Evolutionary conservation across 2,888 invertebrate species (phyloP).

Genomic region (Rhagonycha lutea): DNA sequence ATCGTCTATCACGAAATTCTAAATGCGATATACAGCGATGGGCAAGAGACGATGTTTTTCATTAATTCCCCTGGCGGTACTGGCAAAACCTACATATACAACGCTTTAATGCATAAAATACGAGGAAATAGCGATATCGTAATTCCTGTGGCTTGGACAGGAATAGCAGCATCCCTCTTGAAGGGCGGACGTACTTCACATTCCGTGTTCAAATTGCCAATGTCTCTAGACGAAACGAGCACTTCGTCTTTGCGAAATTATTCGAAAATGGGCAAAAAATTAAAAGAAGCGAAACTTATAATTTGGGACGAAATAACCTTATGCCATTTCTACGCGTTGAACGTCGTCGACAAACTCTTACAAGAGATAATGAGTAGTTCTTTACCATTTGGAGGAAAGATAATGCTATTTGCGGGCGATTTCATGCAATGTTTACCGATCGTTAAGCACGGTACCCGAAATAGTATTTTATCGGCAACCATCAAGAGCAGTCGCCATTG

Average conservation of each 20-base stretch:
- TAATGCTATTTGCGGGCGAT: background rate
- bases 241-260: background rate
- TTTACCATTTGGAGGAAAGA: background rate
- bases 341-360: background rate
- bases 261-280: background rate
- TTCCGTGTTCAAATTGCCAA: too few species aligned
- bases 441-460: too few species aligned
- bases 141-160: conserved; percentile 37
- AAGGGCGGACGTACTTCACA: too few species aligned
- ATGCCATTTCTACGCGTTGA: background rate
- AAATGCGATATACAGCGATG: too few species aligned
- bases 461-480: too few species aligned
- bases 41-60: background rate
- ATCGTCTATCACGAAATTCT: too few species aligned
- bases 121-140: conserved; percentile 18
- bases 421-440: background rate
- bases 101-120: conserved; percentile 30
- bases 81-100: conserved; percentile 51
- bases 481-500: too few species aligned
- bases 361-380: background rate
- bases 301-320: background rate
- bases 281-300: background rate
- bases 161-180: too few species aligned
- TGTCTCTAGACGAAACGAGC: conserved; percentile 39
- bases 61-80: conserved; percentile 47